Evolutionary conservation across 2,888 invertebrate genomes (phyloP).

Genomic region (Leucoma salicis): DNA sequence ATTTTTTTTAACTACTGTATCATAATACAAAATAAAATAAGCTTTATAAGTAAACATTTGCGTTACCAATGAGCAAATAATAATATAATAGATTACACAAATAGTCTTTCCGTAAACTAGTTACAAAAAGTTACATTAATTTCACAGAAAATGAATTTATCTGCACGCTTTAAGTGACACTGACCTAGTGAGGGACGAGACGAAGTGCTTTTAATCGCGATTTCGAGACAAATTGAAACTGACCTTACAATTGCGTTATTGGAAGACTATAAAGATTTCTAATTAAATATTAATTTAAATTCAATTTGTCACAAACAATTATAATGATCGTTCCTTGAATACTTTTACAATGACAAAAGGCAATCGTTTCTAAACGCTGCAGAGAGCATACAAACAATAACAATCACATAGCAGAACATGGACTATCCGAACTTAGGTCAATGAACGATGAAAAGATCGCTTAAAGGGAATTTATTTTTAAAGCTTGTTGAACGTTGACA

Average conservation of each 20-base stretch:
- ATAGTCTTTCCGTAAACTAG: constrained; percentile 46
- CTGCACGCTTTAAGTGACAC: constrained; percentile 65
- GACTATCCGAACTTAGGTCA: no score
- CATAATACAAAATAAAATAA: constrained; percentile 8
- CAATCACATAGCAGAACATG: no score
- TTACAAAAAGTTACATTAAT: constrained; percentile 70
- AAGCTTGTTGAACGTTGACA: no score
- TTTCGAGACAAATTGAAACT: constrained; percentile 7
- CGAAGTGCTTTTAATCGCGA: constrained; percentile 31
- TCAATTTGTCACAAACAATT: neutral
- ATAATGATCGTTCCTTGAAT: no score
- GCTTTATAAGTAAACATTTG: constrained; percentile 15
- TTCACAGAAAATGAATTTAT: constrained; percentile 65
- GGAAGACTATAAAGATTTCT: neutral
- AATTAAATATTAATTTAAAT: neutral
- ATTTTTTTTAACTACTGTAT: no score
- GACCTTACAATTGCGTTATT: neutral
- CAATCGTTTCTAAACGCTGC: no score
- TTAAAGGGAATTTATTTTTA: no score
- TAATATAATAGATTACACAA: constrained; percentile 72
- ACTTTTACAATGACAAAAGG: no score
- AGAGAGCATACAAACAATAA: no score
- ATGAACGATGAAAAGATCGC: no score
- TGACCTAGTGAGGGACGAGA: constrained; percentile 58
- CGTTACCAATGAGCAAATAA: constrained; percentile 44